These are phyloP conservation scores for Pleuronectes platessa DNA, from an alignment of 2,113 vertebrate genomes.

Conservation along the genomic window DNA sequence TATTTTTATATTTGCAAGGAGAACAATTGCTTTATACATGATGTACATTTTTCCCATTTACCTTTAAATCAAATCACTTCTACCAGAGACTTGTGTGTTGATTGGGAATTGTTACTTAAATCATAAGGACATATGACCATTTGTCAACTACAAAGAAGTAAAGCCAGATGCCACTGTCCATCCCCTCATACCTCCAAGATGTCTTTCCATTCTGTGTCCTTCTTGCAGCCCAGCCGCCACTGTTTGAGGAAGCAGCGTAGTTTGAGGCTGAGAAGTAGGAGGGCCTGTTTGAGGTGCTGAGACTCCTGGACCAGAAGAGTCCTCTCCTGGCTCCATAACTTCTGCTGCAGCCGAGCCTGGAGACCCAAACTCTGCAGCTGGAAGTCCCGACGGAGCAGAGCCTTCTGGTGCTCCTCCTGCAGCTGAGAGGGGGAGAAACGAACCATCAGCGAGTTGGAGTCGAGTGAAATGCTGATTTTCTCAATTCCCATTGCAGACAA, in stretches of 20 bases:
- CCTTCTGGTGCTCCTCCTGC: conserved; percentile 96
- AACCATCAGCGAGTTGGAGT: not conserved
- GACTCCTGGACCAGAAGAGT: conserved; percentile 94
- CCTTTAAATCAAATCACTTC: too few relatives aligned
- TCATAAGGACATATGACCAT: too few relatives aligned
- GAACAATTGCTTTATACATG: too few relatives aligned
- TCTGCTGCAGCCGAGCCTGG: conserved; percentile 93
- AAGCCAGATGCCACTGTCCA: not conserved
- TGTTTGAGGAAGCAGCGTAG: conserved; percentile 97
- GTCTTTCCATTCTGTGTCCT: conserved; percentile 89
- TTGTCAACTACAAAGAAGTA: not conserved
- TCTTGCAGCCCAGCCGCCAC: conserved; percentile 92
- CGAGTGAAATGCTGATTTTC: too few relatives aligned
- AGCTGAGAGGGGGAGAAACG: conserved; percentile 75
- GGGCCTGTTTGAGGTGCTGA: conserved; percentile 94
- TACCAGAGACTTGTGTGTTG: too few relatives aligned
- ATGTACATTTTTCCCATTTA: too few relatives aligned
- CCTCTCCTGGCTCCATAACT: conserved; percentile 95
- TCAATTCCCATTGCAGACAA: too few relatives aligned
- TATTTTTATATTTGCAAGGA: too few relatives aligned
- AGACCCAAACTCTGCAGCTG: conserved; percentile 96
- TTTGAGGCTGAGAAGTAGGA: conserved; percentile 95
- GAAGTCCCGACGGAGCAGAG: conserved; percentile 90
- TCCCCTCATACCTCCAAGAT: conserved; percentile 88
- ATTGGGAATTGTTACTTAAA: too few relatives aligned